These are phyloP conservation scores for Brachyistius frenatus DNA, from an alignment of 2,113 vertebrate genomes.

Conservation along the genomic window DNA sequence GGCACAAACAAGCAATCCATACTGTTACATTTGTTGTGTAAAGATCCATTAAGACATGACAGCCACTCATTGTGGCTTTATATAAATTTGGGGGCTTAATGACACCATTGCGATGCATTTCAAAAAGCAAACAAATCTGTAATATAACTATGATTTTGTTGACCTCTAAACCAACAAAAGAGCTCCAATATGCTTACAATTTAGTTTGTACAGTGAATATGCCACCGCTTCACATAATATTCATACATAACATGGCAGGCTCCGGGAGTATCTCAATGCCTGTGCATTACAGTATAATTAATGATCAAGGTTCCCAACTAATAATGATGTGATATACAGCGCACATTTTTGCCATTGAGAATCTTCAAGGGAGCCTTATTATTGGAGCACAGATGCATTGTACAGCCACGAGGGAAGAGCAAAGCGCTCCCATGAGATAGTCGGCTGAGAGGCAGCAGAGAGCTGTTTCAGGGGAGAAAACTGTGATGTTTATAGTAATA, in stretches of 20 bases:
- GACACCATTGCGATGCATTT: slow-evolving; percentile 8
- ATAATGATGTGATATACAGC: slow-evolving; percentile 53
- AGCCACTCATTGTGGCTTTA: slow-evolving; percentile 19
- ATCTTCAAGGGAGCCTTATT: slow-evolving; percentile 60
- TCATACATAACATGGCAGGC: not conserved
- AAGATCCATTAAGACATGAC: slow-evolving; percentile 34
- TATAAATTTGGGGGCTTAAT: slow-evolving; percentile 15
- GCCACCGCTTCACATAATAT: slow-evolving; percentile 3
- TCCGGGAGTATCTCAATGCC: not conserved
- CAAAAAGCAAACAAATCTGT: not conserved
- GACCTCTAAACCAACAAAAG: slow-evolving; percentile 12
- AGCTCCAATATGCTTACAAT: slow-evolving; percentile 18
- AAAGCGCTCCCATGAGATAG: slow-evolving; percentile 56
- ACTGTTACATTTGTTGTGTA: slow-evolving; percentile 49
- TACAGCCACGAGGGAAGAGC: slow-evolving; percentile 51
- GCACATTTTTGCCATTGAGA: slow-evolving; percentile 35
- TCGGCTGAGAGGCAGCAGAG: slow-evolving; percentile 14
- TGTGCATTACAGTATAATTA: slow-evolving; percentile 26
- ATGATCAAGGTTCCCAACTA: slow-evolving; percentile 47
- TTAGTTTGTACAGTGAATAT: not conserved
- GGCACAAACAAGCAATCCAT: slow-evolving; percentile 61
- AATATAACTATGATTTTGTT: not conserved
- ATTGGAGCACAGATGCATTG: slow-evolving; percentile 56
- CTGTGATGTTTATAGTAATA: slow-evolving; percentile 57
- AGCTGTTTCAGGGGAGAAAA: slow-evolving; percentile 42